Base-by-base conservation (phyloP, 2,888 invertebrate genomes). In the Odiellus spinosus region DNA sequence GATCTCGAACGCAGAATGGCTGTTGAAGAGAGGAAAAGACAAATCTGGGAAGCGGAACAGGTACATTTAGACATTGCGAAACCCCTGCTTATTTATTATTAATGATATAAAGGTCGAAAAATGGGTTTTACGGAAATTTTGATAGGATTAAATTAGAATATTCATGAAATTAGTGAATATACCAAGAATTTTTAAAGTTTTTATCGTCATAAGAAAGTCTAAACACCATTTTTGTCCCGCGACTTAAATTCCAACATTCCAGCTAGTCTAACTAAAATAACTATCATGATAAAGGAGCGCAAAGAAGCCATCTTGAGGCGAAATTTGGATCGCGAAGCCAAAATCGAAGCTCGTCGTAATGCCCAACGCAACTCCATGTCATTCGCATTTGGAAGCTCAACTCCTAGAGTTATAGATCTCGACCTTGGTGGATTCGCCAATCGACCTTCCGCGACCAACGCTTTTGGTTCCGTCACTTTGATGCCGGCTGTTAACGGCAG, bases 341-440 rank as follows among this genome's bases (percentile, higher is more conserved):
- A 82, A 55, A 71, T 86, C 61, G 86, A 86, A 66, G 75, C 80
- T 45, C 82, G 80, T 65, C 77, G 76, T 60, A 77, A 77, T 60
- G 77, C 81, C 59, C 83, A 85, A 63, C 75, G 81, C 59, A 76
- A 75, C 62, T 76, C 76, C 58, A 72, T 71, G 52, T 81, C 80
- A 47, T 88, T 86, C 70, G 88, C 87, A 46, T 88, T 88, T 69
- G 88, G 88, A 50, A 87, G 86, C 59, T 87, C 86, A 57, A 88
- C 86, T 53, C 87, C 88, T 53, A 74, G 88, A 53, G 76, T 85
- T 18, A 46, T 53, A 26, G 54, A 54, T 36, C 33, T 54, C 15
- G 54, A 54, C 32, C 42, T 54, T 3, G 53, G 48, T 19, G 49
- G 47, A 20, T 43, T 54, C 19, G 54, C 71, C 71, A 85, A 60